Conservation (phyloP, 2,113 vertebrate species). For the Hippocampus comes region DNA sequence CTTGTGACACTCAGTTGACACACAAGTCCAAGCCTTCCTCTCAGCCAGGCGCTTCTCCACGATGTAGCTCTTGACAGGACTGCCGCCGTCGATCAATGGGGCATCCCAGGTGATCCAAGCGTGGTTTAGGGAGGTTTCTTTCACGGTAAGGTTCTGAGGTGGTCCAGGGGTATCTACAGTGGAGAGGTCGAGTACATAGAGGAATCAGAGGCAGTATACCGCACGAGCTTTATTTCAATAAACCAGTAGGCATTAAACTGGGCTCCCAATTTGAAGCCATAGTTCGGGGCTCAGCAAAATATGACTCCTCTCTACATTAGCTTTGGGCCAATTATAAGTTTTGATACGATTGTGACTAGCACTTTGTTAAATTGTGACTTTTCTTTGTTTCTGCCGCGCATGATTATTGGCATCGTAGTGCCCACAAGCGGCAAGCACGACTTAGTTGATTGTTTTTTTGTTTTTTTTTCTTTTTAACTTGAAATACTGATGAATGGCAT, state of each 20-base stretch:
- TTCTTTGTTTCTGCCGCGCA: no score
- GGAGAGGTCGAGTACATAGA: neutral
- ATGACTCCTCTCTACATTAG: no score
- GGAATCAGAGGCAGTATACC: neutral
- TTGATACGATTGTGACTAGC: no score
- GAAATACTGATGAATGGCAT: no score
- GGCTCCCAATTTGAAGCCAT: no score
- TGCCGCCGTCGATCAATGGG: slow-evolving; percentile 90
- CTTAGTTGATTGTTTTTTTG: no score
- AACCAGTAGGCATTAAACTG: neutral
- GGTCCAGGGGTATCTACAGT: slow-evolving; percentile 89
- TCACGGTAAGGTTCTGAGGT: slow-evolving; percentile 85
- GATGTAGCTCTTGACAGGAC: slow-evolving; percentile 92
- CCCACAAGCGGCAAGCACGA: no score
- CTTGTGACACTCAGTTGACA: slow-evolving; percentile 86
- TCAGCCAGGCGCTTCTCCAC: slow-evolving; percentile 96
- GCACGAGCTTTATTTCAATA: neutral
- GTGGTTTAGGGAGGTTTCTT: slow-evolving; percentile 86
- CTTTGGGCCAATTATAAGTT: no score
- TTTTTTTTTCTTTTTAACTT: no score
- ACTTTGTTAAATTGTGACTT: no score
- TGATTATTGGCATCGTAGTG: no score
- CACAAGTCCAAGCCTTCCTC: slow-evolving; percentile 96
- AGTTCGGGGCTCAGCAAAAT: no score
- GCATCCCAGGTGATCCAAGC: slow-evolving; percentile 90